These are phyloP conservation scores for Acleris laterana DNA, from an alignment of 2,888 invertebrate species.

Conservation along the genomic window DNA sequence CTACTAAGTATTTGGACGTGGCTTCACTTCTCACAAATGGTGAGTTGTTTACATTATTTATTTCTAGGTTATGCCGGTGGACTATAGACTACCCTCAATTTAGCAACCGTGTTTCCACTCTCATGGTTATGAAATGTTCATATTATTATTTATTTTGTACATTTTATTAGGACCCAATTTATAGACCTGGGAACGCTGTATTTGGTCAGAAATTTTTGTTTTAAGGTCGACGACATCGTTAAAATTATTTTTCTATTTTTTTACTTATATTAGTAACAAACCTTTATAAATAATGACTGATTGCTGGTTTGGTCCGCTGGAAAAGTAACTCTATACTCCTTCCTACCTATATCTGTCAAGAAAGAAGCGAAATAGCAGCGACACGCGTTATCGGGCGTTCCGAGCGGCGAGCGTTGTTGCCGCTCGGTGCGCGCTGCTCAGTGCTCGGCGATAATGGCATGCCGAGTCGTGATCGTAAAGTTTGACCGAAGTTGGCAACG, in stretches of 20 bases:
- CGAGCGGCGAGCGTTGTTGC: conserved; percentile 31
- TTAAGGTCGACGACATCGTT: too few relatives aligned
- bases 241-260: neutral
- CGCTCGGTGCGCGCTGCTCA: conserved; percentile 20
- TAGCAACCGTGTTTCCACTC: neutral
- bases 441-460: conserved; percentile 32
- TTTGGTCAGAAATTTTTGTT: neutral
- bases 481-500: conserved; percentile 30
- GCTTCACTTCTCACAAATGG: conserved; percentile 1
- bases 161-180: neutral
- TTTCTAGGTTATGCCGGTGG: conserved; percentile 28
- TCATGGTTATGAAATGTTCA: neutral
- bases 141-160: neutral
- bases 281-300: neutral
- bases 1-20: neutral
- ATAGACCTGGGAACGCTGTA: neutral
- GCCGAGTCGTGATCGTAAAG: conserved; percentile 26
- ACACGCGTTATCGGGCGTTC: conserved; percentile 41
- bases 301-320: too few relatives aligned
- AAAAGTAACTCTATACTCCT: neutral
- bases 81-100: conserved; percentile 28
- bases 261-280: neutral
- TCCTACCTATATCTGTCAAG: conserved; percentile 19
- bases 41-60: conserved; percentile 19
- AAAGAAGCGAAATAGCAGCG: conserved; percentile 45